Evolutionary conservation across 2,113 vertebrate species (phyloP).

Genomic region (Mungos mungo): DNA sequence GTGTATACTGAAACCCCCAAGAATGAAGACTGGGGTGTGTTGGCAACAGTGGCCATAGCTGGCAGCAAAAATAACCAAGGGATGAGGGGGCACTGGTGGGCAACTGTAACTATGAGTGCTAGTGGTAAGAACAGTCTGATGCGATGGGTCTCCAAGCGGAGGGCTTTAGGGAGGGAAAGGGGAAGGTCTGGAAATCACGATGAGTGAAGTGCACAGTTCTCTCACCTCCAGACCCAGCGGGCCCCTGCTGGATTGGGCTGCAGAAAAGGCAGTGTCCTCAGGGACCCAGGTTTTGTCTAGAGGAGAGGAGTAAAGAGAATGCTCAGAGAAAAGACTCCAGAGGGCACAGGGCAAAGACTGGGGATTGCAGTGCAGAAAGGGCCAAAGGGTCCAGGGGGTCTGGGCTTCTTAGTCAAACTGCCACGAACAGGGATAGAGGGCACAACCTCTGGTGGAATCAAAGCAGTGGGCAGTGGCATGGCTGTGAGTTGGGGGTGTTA

Average conservation of each 20-base stretch:
- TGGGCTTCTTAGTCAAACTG: background rate
- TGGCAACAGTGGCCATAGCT: background rate
- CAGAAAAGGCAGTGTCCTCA: too few relatives aligned
- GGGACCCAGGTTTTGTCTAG: background rate
- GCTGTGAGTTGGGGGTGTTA: background rate
- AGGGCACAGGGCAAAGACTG: background rate
- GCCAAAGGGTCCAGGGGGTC: background rate
- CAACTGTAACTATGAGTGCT: background rate
- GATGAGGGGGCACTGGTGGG: too few relatives aligned
- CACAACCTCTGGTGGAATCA: background rate
- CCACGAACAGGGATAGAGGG: background rate
- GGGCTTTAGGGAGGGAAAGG: background rate
- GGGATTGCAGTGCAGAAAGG: fast-evolving
- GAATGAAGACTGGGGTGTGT: background rate
- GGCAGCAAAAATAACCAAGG: background rate
- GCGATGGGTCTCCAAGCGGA: background rate
- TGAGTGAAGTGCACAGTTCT: background rate
- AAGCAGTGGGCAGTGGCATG: background rate
- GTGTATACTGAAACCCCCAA: background rate
- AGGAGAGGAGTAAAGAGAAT: background rate
- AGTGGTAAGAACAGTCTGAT: background rate
- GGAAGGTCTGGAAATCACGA: background rate
- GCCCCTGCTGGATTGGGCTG: background rate
- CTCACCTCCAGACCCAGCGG: background rate
- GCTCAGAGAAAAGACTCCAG: background rate